These are phyloP conservation scores for Eleginops maclovinus DNA, from an alignment of 2,113 vertebrate species.

Conservation along the genomic window DNA sequence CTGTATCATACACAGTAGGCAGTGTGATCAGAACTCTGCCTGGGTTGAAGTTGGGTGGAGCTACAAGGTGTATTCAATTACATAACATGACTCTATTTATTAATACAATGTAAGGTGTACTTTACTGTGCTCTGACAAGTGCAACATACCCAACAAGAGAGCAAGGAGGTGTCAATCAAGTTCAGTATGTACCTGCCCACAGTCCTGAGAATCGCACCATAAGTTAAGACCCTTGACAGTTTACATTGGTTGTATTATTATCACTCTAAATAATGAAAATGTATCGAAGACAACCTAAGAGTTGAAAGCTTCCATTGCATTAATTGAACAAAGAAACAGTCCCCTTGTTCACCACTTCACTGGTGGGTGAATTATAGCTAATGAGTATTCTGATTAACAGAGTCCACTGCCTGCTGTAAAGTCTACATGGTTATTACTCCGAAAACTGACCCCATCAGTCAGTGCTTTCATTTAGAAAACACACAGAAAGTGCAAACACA, in stretches of 20 bases:
- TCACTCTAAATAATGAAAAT: background rate
- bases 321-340: background rate
- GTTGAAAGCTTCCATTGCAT: background rate
- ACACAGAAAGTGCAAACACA: background rate
- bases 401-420: background rate
- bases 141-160: background rate
- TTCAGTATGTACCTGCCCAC: background rate
- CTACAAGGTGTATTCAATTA: background rate
- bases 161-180: background rate
- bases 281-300: background rate
- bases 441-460: background rate
- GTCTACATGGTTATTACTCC: slow-evolving; percentile 7
- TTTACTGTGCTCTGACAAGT: background rate
- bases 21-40: background rate
- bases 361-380: background rate
- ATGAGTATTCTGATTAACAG: slow-evolving; percentile 13
- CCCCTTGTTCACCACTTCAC: background rate
- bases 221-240: background rate
- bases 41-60: background rate
- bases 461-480: slow-evolving; percentile 16
- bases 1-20: background rate
- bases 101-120: background rate
- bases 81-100: background rate
- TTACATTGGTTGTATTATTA: background rate
- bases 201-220: background rate